A percentile compares a stretch with the other conserved stretches of the same genome.
Evolutionary conservation across 2,888 invertebrate species (phyloP).

Genomic region (Polymixis flavicincta): DNA sequence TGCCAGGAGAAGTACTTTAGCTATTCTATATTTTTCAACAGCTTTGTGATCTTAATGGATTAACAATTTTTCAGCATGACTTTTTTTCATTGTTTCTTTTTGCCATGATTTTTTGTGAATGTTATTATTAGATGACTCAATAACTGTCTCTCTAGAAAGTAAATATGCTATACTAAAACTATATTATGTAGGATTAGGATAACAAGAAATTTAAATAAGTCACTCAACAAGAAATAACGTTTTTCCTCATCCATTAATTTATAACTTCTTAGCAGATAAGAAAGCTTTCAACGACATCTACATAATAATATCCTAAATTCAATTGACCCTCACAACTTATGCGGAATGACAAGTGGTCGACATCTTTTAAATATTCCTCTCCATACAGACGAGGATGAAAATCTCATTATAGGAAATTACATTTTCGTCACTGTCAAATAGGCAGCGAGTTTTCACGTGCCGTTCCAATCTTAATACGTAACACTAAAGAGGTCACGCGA

Average conservation of each 20-base stretch:
- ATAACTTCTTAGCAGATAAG: constrained; percentile 21
- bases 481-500: constrained; percentile 59
- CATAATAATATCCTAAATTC: constrained; percentile 46
- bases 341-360: constrained; percentile 42
- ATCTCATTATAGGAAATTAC: constrained; percentile 49
- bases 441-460: constrained; percentile 33
- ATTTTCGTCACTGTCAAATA: constrained; percentile 42
- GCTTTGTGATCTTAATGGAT: constrained; percentile 17
- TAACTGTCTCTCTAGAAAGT: background rate
- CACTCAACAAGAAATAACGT: background rate
- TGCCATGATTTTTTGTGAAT: background rate
- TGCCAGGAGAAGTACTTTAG: constrained; percentile 6
- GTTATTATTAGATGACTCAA: background rate
- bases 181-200: background rate
- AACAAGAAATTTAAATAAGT: background rate
- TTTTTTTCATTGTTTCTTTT: background rate
- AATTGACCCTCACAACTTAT: constrained; percentile 48
- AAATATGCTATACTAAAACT: background rate
- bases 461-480: constrained; percentile 50
- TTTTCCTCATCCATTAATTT: constrained; percentile 15
- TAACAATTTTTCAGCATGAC: background rate
- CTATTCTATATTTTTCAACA: constrained; percentile 9
- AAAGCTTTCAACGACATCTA: constrained; percentile 42
- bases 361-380: constrained; percentile 42
- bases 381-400: constrained; percentile 25